phyloP scores from a whole-genome alignment of 2,113 vertebrate genomes.

The Terrapene triunguis region DNA sequence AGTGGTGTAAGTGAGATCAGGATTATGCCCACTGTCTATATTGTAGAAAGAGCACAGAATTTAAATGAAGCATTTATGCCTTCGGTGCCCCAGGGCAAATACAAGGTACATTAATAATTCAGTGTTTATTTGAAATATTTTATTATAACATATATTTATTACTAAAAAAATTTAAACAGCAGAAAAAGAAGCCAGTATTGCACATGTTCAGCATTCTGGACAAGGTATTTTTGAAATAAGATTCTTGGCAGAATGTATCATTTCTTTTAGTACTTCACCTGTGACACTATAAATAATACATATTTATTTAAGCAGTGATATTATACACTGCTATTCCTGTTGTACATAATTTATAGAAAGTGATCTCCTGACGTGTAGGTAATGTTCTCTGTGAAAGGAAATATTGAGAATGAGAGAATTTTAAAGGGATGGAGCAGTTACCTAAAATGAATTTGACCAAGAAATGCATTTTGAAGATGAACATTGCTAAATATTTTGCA shows the following conservation, averaged over 20 bases:
- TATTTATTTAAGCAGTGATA: slow-evolving; percentile 78
- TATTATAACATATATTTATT: slow-evolving; percentile 83
- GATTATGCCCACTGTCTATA: slow-evolving; percentile 8
- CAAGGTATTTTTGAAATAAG: slow-evolving; percentile 73
- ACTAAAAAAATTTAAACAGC: slow-evolving; percentile 75
- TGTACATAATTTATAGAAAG: slow-evolving; percentile 81
- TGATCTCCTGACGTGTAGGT: slow-evolving; percentile 67
- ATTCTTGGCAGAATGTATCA: slow-evolving; percentile 74
- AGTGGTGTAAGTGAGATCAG: slow-evolving; percentile 6
- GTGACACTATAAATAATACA: slow-evolving; percentile 82
- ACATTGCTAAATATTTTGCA: not conserved
- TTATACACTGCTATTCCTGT: slow-evolving; percentile 65
- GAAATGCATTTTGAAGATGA: not conserved
- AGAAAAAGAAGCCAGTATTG: not conserved
- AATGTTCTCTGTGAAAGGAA: slow-evolving; percentile 62
- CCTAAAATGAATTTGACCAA: not conserved
- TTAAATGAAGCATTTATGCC: slow-evolving; percentile 81
- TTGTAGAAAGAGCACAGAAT: slow-evolving; percentile 73
- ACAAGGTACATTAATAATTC: slow-evolving; percentile 83
- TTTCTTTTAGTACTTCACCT: slow-evolving; percentile 79
- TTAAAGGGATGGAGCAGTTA: not conserved
- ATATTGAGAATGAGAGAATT: slow-evolving; percentile 49
- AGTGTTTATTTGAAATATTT: slow-evolving; percentile 85
- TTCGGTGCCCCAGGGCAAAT: slow-evolving; percentile 72
- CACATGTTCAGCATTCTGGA: slow-evolving; percentile 65